These are phyloP conservation scores for Beroe ovata DNA, from an alignment of 37 sponge, comb jelly and placozoan genomes.

Conservation along the genomic window DNA sequence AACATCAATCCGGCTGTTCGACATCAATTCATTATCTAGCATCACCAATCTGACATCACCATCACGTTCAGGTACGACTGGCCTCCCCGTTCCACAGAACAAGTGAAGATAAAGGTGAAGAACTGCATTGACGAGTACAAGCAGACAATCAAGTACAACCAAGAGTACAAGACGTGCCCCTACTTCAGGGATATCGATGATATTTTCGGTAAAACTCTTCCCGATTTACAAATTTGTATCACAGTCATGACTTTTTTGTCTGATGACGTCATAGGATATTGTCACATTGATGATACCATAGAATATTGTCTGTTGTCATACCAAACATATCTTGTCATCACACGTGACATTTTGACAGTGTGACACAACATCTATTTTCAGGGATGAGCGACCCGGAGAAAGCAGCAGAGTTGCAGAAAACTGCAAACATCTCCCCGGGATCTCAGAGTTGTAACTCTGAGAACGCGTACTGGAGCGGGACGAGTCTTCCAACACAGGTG, in stretches of 20 bases:
- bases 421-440: neutral
- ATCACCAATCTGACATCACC: too few species aligned
- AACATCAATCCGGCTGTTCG: too few species aligned
- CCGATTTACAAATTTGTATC: too few species aligned
- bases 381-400: slow-evolving; percentile 65
- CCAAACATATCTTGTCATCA: too few species aligned
- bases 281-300: too few species aligned
- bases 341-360: too few species aligned
- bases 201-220: slow-evolving; percentile 34
- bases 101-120: slow-evolving; percentile 67
- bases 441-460: slow-evolving; percentile 9
- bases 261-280: too few species aligned
- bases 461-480: slow-evolving; percentile 63
- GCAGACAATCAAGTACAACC: slow-evolving; percentile 66
- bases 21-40: too few species aligned
- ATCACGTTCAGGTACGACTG: slow-evolving; percentile 59
- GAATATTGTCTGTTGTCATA: too few species aligned
- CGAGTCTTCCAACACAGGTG: slow-evolving; percentile 60
- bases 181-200: slow-evolving; percentile 55
- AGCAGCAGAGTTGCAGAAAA: slow-evolving; percentile 43
- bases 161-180: slow-evolving; percentile 64
- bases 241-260: too few species aligned
- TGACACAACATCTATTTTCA: too few species aligned
- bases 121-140: slow-evolving; percentile 67
- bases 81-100: slow-evolving; percentile 41